A percentile compares a stretch with the other conserved stretches of the same genome.
Conservation (phyloP, 2,888 invertebrate genomes). For the Clivina fossor region DNA sequence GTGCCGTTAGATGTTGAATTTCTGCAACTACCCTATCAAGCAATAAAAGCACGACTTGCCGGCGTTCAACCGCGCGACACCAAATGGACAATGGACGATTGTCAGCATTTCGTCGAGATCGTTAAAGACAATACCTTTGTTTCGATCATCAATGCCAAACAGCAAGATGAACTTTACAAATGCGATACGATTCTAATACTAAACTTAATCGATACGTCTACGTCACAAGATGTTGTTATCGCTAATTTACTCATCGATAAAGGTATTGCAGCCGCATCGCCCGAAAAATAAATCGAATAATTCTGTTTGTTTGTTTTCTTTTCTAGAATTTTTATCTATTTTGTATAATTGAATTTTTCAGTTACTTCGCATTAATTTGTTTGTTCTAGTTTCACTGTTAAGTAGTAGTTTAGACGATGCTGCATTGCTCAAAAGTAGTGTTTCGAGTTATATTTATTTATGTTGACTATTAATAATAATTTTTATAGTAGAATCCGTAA, state of each 20-base stretch:
- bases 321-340: too few species aligned
- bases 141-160: slow-evolving; percentile 65
- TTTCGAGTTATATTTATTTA: too few species aligned
- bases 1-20: slow-evolving; percentile 60
- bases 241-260: slow-evolving; percentile 65
- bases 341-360: too few species aligned
- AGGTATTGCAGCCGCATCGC: slow-evolving; percentile 49
- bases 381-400: too few species aligned
- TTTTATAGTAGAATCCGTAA: too few species aligned
- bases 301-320: too few species aligned
- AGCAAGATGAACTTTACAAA: slow-evolving; percentile 62
- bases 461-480: too few species aligned
- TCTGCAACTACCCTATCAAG: slow-evolving; percentile 64
- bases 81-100: slow-evolving; percentile 74
- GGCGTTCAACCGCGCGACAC: slow-evolving; percentile 60
- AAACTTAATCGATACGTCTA: slow-evolving; percentile 71
- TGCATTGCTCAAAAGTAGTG: too few species aligned
- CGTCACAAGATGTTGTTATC: slow-evolving; percentile 67
- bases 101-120: slow-evolving; percentile 69
- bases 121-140: slow-evolving; percentile 71
- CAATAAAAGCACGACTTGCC: slow-evolving; percentile 64
- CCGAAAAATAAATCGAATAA: background rate
- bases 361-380: too few species aligned
- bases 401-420: too few species aligned
- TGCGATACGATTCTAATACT: slow-evolving; percentile 65